These are phyloP conservation scores for Ctenochaetus hawaiiensis DNA, from an alignment of 2,797 vertebrate genomes.

Conservation along the genomic window DNA sequence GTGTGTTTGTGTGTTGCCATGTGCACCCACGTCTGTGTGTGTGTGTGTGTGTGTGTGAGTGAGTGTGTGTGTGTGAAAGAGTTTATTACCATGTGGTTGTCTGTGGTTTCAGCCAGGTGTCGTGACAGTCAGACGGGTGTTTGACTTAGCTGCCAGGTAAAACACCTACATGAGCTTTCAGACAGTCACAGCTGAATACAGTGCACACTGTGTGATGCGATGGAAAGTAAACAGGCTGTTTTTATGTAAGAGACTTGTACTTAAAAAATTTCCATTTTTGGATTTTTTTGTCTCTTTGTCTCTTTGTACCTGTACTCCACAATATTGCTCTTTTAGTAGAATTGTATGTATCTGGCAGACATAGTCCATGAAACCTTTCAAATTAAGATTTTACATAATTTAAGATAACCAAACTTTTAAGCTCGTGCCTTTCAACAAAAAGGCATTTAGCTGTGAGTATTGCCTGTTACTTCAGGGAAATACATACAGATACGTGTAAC, in stretches of 20 bases:
- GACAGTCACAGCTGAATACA: conserved; percentile 54
- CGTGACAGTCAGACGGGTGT: conserved; percentile 43
- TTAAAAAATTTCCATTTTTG: too few relatives aligned
- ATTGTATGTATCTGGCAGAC: not conserved
- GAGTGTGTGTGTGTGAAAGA: conserved; percentile 17
- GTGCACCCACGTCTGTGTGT: conserved; percentile 36
- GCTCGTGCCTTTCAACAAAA: too few relatives aligned
- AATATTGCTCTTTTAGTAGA: not conserved
- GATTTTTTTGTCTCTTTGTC: not conserved
- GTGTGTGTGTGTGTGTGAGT: conserved; percentile 16
- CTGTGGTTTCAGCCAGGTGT: conserved; percentile 78
- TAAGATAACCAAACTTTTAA: too few relatives aligned
- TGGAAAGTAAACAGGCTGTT: not conserved
- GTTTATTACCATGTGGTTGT: conserved; percentile 63
- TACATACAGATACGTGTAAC: too few relatives aligned
- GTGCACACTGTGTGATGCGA: not conserved
- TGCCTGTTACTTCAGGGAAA: too few relatives aligned
- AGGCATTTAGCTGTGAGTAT: too few relatives aligned
- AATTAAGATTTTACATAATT: too few relatives aligned
- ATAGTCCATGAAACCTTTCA: too few relatives aligned
- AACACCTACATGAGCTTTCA: conserved; percentile 66
- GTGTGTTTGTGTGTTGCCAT: conserved; percentile 45
- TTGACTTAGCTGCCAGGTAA: conserved; percentile 59
- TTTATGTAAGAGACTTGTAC: too few relatives aligned
- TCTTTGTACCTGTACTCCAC: not conserved